Base-by-base conservation (phyloP, 2,113 vertebrate species). In the Crocuta crocuta region DNA sequence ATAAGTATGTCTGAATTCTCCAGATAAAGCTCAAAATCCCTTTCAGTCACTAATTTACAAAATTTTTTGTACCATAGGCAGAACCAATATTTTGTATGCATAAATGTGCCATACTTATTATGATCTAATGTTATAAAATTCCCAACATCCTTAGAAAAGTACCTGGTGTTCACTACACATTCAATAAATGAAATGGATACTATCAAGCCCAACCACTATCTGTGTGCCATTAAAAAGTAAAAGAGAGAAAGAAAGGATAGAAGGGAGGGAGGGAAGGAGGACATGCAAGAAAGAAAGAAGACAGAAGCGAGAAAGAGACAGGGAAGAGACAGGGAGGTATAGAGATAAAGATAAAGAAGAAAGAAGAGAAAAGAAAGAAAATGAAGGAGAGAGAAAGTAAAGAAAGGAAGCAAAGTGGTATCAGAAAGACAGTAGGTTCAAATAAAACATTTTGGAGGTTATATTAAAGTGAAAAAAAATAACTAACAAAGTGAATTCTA, bases 1-100 rank as follows among this genome's bases (percentile, higher is more conserved):
- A 35, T 71, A 70, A 97, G 45, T 24, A 82, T 82, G 45, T 68
- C 68, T 96, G 63, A 80, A 89, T 73, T 94, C 55, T 76, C 86
- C 70, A 73, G 55, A 91, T 70, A 88, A 96, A 86, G 9, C 3
- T 24, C 65, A 33, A 92, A 53, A 81, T 39, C 12, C 3, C 35
- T 96, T 94, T 88, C 11, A 79, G 10, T 28, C 53, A 79, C 68
- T n/a, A 80, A 39, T 86, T 79, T 39, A 71, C 23, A 74, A 68
- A 68, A 16, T 5, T 79, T 65, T 81, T 79, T n/a, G 8, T 48
- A 65, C 10, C 50, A 33, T 1, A 92, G 13, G 23, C 58, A 95
- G 39, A 88, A 79, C 4, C 10, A 55, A 93, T 26, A 81, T 63
- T 80, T 81, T 91, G 4, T 94, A 8, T 65, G 7, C 89, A 43